These are phyloP conservation scores for Pteropus rufus DNA, from an alignment of 2,797 vertebrate species.

Conservation along the genomic window DNA sequence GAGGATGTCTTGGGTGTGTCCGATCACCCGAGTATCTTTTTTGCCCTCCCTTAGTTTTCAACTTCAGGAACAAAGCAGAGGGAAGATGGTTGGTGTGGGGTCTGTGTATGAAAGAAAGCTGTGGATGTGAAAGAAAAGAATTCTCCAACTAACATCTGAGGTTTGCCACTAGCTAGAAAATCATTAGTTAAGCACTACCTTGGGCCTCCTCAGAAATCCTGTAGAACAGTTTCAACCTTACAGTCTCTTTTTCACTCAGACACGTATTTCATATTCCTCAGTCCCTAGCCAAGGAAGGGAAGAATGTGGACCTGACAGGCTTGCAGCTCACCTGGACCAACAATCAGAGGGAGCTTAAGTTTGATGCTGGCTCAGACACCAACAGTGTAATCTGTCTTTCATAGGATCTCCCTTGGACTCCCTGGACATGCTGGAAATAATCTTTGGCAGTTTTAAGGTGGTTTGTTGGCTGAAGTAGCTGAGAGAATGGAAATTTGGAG, in stretches of 20 bases:
- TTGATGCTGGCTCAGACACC: background rate
- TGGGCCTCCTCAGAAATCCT: background rate
- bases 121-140: background rate
- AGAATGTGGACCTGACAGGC: background rate
- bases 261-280: background rate
- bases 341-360: background rate
- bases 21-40: background rate
- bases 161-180: background rate
- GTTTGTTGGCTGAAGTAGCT: background rate
- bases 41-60: background rate
- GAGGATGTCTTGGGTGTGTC: background rate
- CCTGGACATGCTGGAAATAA: background rate
- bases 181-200: background rate
- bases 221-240: background rate
- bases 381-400: background rate
- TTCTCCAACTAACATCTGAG: background rate
- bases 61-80: background rate
- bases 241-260: background rate
- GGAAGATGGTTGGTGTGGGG: background rate
- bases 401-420: background rate
- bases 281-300: background rate
- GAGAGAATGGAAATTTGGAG: conserved; percentile 21
- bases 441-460: background rate
- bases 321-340: background rate
- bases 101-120: background rate